Percentiles rank a stretch among this genome's conserved stretches.
Conservation (phyloP, 2,113 vertebrate genomes). For the Deroptyus accipitrinus region DNA sequence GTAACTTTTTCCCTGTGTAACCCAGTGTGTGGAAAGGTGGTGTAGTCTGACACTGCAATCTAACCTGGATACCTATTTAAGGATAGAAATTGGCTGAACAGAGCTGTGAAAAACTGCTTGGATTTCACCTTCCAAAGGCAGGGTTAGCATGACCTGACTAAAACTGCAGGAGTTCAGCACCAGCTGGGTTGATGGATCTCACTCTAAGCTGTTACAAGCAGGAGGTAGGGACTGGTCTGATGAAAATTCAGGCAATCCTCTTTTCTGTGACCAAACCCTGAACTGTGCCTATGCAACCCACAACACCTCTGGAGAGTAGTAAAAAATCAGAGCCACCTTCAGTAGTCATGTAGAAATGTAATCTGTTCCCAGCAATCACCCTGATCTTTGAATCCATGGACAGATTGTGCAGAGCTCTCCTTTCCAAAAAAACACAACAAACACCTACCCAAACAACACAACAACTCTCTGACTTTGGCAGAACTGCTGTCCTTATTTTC, state of each 20-base stretch:
- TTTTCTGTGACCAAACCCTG: background rate
- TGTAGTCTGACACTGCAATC: background rate
- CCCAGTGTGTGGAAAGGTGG: background rate
- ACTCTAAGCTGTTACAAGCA: background rate
- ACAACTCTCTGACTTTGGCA: background rate
- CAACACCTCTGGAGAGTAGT: background rate
- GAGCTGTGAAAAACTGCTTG: background rate
- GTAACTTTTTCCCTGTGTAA: background rate
- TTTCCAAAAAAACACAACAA: background rate
- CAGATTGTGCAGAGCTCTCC: background rate
- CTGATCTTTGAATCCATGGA: background rate
- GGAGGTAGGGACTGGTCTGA: background rate
- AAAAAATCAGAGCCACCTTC: background rate
- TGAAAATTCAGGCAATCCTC: background rate
- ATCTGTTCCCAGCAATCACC: background rate
- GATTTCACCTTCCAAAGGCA: background rate
- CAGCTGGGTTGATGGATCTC: background rate
- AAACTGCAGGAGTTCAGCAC: background rate
- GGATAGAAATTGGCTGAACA: background rate
- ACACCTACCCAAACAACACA: background rate
- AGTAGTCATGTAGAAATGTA: background rate
- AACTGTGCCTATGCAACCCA: background rate
- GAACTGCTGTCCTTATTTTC: conserved; percentile 31
- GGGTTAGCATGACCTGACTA: background rate
- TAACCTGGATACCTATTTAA: background rate